Evolutionary conservation across 2,888 invertebrate genomes (phyloP).

Genomic region (Bembecia ichneumoniformis): DNA sequence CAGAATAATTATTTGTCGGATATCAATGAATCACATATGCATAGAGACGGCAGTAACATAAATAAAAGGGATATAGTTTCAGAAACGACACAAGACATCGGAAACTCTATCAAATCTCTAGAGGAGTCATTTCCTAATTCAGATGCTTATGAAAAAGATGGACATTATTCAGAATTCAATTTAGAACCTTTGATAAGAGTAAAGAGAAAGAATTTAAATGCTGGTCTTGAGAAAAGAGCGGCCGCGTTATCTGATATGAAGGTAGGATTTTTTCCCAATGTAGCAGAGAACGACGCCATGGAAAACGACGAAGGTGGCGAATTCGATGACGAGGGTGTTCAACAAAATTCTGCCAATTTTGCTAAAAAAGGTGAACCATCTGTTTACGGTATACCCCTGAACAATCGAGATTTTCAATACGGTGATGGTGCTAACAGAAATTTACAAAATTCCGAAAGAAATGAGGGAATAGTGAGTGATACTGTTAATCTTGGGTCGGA

Average conservation of each 20-base stretch:
- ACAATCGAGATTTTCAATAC: conserved; percentile 8
- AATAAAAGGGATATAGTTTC: conserved; percentile 35
- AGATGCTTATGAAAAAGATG: conserved; percentile 32
- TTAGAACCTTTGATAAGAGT: conserved; percentile 50
- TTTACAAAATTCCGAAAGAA: conserved; percentile 12
- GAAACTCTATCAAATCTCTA: conserved; percentile 44
- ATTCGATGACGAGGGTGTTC: conserved; percentile 63
- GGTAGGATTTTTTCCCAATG: conserved; percentile 45
- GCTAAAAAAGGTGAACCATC: conserved; percentile 18
- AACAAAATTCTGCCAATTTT: conserved; percentile 47
- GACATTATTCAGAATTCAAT: conserved; percentile 25
- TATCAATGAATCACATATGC: conserved; percentile 26
- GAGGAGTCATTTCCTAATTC: conserved; percentile 57
- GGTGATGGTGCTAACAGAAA: conserved; percentile 1
- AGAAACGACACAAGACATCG: conserved; percentile 25
- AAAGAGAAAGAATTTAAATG: conserved; percentile 43
- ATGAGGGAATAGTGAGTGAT: conserved; percentile 23
- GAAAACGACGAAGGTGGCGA: conserved; percentile 64
- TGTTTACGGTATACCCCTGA: conserved; percentile 14
- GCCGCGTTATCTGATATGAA: conserved; percentile 42
- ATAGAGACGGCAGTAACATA: conserved; percentile 20
- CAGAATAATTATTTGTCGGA: conserved; percentile 34
- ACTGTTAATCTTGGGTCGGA: conserved; percentile 46
- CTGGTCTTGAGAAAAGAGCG: conserved; percentile 33
- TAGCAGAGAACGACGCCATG: conserved; percentile 52